phyloP scores from a whole-genome alignment of 2,113 vertebrate genomes.

The Phalacrocorax brasilianus region DNA sequence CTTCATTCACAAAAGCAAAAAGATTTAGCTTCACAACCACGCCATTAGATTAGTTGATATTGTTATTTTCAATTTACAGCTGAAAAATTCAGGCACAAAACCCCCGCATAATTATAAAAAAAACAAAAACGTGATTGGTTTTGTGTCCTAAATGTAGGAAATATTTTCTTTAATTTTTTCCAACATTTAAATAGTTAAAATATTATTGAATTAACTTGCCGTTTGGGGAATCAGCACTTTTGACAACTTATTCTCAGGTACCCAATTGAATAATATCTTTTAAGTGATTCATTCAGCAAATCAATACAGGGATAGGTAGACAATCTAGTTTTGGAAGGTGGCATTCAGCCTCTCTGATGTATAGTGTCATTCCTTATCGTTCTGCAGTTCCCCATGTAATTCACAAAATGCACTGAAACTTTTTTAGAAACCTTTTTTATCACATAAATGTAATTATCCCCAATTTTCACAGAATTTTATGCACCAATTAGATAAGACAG shows the following conservation, averaged over 20 bases:
- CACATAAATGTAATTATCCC: neutral
- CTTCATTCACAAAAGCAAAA: neutral
- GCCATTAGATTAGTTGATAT: neutral
- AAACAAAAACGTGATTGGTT: neutral
- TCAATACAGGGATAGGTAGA: neutral
- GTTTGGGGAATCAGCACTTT: neutral
- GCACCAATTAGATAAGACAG: neutral
- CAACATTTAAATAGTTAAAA: neutral
- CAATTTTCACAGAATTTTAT: neutral
- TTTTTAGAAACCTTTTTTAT: neutral
- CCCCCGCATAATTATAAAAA: neutral
- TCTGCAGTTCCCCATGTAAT: neutral
- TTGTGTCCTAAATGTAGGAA: neutral
- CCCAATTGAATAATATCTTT: neutral
- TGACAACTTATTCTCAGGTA: neutral
- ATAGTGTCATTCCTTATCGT: neutral
- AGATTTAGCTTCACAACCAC: neutral
- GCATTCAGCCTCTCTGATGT: neutral
- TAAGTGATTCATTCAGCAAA: neutral
- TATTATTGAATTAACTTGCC: neutral
- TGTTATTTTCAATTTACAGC: neutral
- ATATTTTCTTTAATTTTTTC: neutral
- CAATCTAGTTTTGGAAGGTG: neutral
- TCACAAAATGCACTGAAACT: neutral
- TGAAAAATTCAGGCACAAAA: neutral